Evolutionary conservation across 2,888 invertebrate genomes (phyloP).

Genomic region (Dinocampus coccinellae): DNA sequence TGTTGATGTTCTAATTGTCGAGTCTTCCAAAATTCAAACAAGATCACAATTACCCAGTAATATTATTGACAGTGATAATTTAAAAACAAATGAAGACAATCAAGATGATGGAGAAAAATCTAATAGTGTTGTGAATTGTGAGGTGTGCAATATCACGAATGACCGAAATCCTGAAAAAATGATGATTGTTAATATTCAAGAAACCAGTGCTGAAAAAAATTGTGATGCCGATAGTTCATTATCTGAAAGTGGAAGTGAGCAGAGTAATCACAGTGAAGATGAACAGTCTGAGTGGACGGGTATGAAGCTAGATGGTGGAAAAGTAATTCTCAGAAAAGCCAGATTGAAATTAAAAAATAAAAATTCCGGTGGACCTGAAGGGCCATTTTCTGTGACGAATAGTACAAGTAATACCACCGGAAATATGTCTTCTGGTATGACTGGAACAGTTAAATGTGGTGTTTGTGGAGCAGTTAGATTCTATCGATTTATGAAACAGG

Average conservation of each 20-base stretch:
- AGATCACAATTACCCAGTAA: slow-evolving; percentile 61
- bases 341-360: slow-evolving; percentile 74
- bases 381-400: slow-evolving; percentile 75
- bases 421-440: slow-evolving; percentile 69
- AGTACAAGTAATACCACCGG: slow-evolving; percentile 53
- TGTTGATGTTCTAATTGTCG: slow-evolving; percentile 60
- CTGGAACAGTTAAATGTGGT: slow-evolving; percentile 80
- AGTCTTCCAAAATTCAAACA: slow-evolving; percentile 68
- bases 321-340: slow-evolving; percentile 79
- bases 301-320: slow-evolving; percentile 73
- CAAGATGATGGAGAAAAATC: slow-evolving; percentile 25
- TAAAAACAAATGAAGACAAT: slow-evolving; percentile 37
- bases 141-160: slow-evolving; percentile 5
- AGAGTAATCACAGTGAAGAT: slow-evolving; percentile 60
- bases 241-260: slow-evolving; percentile 61
- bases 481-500: slow-evolving; percentile 83
- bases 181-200: slow-evolving; percentile 25
- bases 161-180: slow-evolving; percentile 36
- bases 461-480: slow-evolving; percentile 84
- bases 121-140: not conserved
- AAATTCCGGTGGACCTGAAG: slow-evolving; percentile 71
- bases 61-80: slow-evolving; percentile 37
- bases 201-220: slow-evolving; percentile 63
- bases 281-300: slow-evolving; percentile 69
- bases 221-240: slow-evolving; percentile 57